Base-by-base conservation (phyloP, 2,113 vertebrate genomes). In the Menidia beryllina region DNA sequence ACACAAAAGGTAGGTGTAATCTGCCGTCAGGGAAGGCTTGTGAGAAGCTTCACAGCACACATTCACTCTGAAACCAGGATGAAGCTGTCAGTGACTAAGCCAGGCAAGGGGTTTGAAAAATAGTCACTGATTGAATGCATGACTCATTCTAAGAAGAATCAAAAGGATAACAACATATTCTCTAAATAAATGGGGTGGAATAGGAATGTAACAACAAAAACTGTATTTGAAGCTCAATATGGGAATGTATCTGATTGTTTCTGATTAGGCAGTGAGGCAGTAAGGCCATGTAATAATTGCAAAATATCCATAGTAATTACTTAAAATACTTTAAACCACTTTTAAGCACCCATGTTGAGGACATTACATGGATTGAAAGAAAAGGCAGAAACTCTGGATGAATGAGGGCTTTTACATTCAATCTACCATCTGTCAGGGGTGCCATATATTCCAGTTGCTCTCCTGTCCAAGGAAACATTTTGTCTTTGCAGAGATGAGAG, bases 1-100 rank as follows among this genome's bases (percentile, higher is more conserved):
- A 50, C 64, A 64, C 49, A 66, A 77, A 47, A 71, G 21, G 47
- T 4, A 41, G 14, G 64, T 27, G 13, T 68, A 34, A 75, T 71
- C 58, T 80, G 67, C 51, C 63, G 73, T 77, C 66, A 63, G 74
- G 49, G 64, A 53, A 38, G 30, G 41, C 53, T 23, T 66, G 26
- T 48, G 57, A 73, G 57, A 50, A 77, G 72, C 81, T 76, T 71
- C 59, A 43, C n/a, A 20, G 27, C 76, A 51, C n/a, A 58, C 54
- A 78, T 36, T 6, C 30, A 43, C 47, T 70, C 30, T 34, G 1
- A 5, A 34, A 52, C 71, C 52, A 64, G 12, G 30, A 24, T 34
- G 41, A 63, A 58, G 64, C 82, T 74, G 78, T 75, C 58, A 75
- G 53, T 69, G 52, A 59, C 64, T 69, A 26, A 41, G 15, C 68